These are phyloP conservation scores for Brachylomia viminalis DNA, from an alignment of 2,888 invertebrate species.

Conservation along the genomic window DNA sequence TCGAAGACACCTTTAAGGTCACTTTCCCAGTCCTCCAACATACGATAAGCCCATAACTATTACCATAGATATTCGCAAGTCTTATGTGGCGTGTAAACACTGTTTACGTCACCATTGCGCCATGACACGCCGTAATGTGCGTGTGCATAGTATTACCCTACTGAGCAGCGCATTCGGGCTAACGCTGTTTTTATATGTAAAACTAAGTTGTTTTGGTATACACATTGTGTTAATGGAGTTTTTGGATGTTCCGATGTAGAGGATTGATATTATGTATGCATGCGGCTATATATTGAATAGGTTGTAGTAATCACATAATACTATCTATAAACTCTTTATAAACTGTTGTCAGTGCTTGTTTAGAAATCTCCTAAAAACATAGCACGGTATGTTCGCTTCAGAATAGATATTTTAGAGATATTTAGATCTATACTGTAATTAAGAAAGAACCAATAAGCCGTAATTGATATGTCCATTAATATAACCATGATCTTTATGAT, in stretches of 20 bases:
- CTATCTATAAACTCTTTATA: not conserved
- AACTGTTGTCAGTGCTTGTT: not conserved
- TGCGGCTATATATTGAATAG: not conserved
- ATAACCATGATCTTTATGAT: not conserved
- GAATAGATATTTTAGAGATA: not conserved
- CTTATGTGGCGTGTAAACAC: conserved; percentile 15
- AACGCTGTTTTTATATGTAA: conserved; percentile 35
- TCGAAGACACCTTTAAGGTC: not conserved
- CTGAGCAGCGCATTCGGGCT: conserved; percentile 22
- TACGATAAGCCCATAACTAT: not conserved
- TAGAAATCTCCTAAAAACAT: not conserved
- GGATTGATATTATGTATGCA: not conserved
- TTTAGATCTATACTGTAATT: not conserved
- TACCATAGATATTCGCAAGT: conserved; percentile 5
- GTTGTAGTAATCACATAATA: not conserved
- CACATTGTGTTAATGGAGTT: conserved; percentile 27
- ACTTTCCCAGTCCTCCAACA: conserved; percentile 6
- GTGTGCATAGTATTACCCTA: conserved; percentile 41
- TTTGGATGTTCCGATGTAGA: not conserved
- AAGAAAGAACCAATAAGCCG: not conserved
- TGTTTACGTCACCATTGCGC: conserved; percentile 37
- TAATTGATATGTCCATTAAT: not conserved
- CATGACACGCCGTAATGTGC: not conserved
- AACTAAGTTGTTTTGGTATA: conserved; percentile 32
- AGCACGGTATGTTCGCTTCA: not conserved